Evolutionary conservation across 2,797 vertebrate species (phyloP).

Genomic region (Myotis vivesi): DNA sequence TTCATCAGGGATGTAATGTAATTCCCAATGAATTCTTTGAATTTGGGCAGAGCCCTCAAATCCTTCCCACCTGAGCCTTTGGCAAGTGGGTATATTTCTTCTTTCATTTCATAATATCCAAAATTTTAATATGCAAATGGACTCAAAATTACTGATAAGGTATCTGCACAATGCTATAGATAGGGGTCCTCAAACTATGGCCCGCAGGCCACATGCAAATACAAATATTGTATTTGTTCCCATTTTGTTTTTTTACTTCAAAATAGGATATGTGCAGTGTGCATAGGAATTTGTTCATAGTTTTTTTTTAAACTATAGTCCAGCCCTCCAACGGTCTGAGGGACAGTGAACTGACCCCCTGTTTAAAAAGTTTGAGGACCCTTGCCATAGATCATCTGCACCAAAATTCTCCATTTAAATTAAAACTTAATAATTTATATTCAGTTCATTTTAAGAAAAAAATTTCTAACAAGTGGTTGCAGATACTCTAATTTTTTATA

Average conservation of each 20-base stretch:
- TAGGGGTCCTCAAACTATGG: too few species aligned
- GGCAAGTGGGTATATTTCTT: neutral
- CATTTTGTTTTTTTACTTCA: too few species aligned
- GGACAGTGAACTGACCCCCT: too few species aligned
- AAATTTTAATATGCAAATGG: neutral
- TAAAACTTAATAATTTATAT: neutral
- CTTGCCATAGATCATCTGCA: neutral
- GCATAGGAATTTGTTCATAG: too few species aligned
- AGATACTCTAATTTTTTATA: neutral
- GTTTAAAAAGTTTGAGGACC: too few species aligned
- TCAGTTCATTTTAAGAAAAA: neutral
- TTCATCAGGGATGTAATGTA: neutral
- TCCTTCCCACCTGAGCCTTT: neutral
- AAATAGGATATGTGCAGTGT: too few species aligned
- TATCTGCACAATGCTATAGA: neutral
- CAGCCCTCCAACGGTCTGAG: too few species aligned
- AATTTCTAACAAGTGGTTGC: neutral
- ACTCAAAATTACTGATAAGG: neutral
- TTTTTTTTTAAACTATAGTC: too few species aligned
- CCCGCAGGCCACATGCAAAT: too few species aligned
- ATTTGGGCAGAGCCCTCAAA: neutral
- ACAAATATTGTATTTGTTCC: too few species aligned
- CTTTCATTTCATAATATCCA: neutral
- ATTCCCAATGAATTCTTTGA: neutral
- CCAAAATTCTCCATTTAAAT: neutral